Evolutionary conservation across 2,113 vertebrate genomes (phyloP), one percentile per base, ranked within the genome.

Genomic region (Xenopus borealis): DNA sequence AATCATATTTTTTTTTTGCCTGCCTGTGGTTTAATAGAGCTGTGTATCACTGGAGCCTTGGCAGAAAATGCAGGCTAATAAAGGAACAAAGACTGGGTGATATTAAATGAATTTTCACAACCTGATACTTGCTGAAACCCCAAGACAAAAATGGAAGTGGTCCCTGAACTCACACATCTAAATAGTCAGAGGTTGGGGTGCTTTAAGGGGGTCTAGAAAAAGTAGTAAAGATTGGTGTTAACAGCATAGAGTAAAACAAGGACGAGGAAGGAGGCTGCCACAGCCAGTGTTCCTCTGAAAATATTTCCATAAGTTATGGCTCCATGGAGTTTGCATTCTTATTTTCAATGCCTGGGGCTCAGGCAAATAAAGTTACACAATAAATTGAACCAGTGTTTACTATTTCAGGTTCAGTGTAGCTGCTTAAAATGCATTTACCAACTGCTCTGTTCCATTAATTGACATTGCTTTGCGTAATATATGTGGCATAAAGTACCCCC

Each of bases 1-100:
- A 90, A 91, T 89, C 83, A 89, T 88, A 86, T 90, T 87, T 88
- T 79, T 88, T 79, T 87, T 87, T 86, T 0, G 85, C 85, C 88
- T 79, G 79, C 86, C 83, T 82, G 83, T 69, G 78, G 83, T 81
- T 82, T 86, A 87, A 80, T 78, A 82, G 78, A 81, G 83, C 58
- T 27, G 81, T 72, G 57, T 55, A 55, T 55, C 53, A 55, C 53
- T 55, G 7, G 14, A n/a, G 53, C 53, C 53, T n/a, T 16, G 7
- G 53, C 17, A 55, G 13, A 8, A 9, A 55, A 18, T 9, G 14
- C 47, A 50, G 14, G 2, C 10, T 50, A 10, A 50, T 50, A 16
- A 50, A 50, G 12, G 14, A 13, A 50, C 11, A 50, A 12, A 50
- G 14, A 50, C 6, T 50, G 33, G 5, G 33, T 6, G 33, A 40